Conservation (phyloP, 2,113 vertebrate species). For the Nothobranchius kuhntae region DNA sequence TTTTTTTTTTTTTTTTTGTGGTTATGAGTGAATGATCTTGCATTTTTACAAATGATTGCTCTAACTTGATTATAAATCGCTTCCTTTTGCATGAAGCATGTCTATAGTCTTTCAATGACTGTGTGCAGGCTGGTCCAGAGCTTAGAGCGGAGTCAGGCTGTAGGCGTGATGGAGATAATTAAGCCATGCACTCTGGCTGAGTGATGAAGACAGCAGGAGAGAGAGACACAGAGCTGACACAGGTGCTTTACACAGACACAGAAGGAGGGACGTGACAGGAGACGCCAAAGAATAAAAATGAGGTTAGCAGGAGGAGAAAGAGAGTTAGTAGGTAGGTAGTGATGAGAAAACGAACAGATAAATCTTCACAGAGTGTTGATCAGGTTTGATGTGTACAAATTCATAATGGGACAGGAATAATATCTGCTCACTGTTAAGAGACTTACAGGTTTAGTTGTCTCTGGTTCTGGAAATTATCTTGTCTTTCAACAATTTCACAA, state of each 20-base stretch:
- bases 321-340: constrained; percentile 7
- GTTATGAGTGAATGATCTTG: constrained; percentile 15
- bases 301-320: constrained; percentile 20
- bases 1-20: constrained; percentile 13
- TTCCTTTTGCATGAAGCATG: not conserved
- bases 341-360: constrained; percentile 17
- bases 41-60: constrained; percentile 11
- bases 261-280: constrained; percentile 37
- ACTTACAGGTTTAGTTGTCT: not conserved
- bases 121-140: constrained; percentile 20
- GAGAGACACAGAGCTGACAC: constrained; percentile 63
- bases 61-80: not conserved
- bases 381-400: constrained; percentile 21
- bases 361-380: constrained; percentile 26
- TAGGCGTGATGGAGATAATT: constrained; percentile 42
- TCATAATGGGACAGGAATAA: not conserved
- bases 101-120: not conserved
- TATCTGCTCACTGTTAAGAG: not conserved
- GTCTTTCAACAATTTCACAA: too few species aligned
- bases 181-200: constrained; percentile 31
- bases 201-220: constrained; percentile 57
- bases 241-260: constrained; percentile 52
- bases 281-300: constrained; percentile 8
- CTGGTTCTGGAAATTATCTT: not conserved
- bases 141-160: constrained; percentile 16